Base-by-base conservation (phyloP, 2,797 vertebrate species). In the Ctenosaura bakeri region DNA sequence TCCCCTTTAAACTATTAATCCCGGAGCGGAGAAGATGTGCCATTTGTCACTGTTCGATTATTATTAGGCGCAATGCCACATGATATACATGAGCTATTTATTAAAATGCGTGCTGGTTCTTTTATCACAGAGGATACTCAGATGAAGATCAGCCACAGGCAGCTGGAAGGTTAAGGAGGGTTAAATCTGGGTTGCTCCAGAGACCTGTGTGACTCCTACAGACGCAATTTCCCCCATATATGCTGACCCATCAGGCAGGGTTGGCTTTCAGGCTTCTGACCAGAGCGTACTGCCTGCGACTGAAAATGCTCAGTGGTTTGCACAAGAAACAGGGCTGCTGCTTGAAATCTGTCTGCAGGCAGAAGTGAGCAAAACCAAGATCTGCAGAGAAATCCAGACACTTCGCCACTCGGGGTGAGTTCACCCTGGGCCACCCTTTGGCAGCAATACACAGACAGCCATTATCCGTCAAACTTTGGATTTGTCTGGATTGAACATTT, bases 41-140 rank as follows among this genome's bases (percentile, higher is more conserved):
- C 95, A 95, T 97, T 97, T 96, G 96, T 97, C 96, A 96, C 91
- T 90, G 92, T 92, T 96, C 4, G 66, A 26, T 96, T 96, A 96
- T 97, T 96, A 96, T 94, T 87, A 96, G 92, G 94, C 59, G 80
- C 38, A 22, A 93, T 83, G 93, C 86, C 94, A 92, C 1, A 0
- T 83, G 91, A 96, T 96, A 96, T 96, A 97, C 96, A 97, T 93
- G 95, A 96, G 92, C 96, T 97, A 94, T 96, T 96, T 97, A 96
- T 94, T 95, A 96, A 96, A 96, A 95, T 94, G 95, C 94, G 97
- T 96, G 94, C 54, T 4, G 80, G 90, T 85, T 85, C 84, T 92
- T 94, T 94, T 93, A 94, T 91, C 92, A 90, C 90, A 18, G 6
- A 73, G 93, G 71, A 86, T 16, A 2, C 85, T 0, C 66, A 87